Evolutionary conservation across 1,140 invertebrate species (phyloP).

Genomic region (Thereuonema tuberculata): DNA sequence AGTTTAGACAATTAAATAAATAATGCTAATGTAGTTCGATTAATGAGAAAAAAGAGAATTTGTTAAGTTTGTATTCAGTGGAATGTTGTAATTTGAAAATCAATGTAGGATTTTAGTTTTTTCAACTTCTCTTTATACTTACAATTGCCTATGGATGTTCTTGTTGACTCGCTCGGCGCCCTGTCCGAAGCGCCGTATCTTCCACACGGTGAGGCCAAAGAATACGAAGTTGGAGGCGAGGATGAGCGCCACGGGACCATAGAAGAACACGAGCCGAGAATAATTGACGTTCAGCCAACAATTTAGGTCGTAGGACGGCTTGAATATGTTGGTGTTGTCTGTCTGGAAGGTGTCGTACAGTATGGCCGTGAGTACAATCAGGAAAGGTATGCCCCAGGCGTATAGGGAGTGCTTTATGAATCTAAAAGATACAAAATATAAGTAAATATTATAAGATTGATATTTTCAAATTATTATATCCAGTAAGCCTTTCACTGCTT

Average conservation of each 20-base stretch:
- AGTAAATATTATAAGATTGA: too few relatives aligned
- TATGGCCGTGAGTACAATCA: slow-evolving; percentile 20
- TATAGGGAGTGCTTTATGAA: slow-evolving; percentile 21
- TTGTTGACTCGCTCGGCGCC: slow-evolving; percentile 5
- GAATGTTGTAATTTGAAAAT: too few relatives aligned
- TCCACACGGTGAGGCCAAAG: slow-evolving; percentile 29
- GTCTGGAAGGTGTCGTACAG: neutral
- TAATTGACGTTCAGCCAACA: neutral
- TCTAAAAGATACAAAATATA: too few relatives aligned
- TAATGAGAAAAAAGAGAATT: too few relatives aligned
- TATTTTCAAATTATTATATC: too few relatives aligned
- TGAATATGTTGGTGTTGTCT: neutral
- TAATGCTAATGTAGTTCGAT: too few relatives aligned
- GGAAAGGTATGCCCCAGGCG: slow-evolving; percentile 27
- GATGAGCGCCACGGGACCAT: slow-evolving; percentile 28
- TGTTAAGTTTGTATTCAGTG: too few relatives aligned
- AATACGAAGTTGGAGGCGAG: slow-evolving; percentile 28
- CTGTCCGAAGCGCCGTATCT: slow-evolving; percentile 20
- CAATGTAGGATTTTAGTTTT: too few relatives aligned
- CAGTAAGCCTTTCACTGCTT: too few relatives aligned
- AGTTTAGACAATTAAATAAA: too few relatives aligned
- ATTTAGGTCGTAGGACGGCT: neutral
- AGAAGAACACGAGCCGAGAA: slow-evolving; percentile 23
- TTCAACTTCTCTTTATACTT: too few relatives aligned
- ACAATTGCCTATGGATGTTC: slow-evolving; percentile 9